phyloP scores from a whole-genome alignment of 1,140 invertebrate species.

The Drosophila rufa region DNA sequence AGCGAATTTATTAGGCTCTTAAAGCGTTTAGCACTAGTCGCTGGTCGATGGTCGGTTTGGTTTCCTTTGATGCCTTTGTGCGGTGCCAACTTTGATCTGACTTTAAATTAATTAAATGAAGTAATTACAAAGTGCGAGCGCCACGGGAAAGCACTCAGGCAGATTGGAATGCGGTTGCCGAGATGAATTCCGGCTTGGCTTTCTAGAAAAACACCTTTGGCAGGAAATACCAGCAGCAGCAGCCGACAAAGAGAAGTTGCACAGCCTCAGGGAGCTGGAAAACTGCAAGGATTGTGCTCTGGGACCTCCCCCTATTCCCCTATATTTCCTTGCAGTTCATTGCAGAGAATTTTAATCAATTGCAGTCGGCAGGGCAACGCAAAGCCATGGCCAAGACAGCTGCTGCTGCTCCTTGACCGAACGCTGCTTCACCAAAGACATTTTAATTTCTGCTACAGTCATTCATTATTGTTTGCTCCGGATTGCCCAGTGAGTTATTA shows the following conservation, averaged over 20 bases:
- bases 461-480: constrained; percentile 56
- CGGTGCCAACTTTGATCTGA: constrained; percentile 34
- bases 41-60: constrained; percentile 4
- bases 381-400: constrained; percentile 15
- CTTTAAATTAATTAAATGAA: constrained; percentile 61
- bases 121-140: constrained; percentile 50
- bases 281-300: constrained; percentile 21
- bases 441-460: constrained; percentile 61
- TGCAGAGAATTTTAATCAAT: constrained; percentile 62
- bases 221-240: constrained; percentile 17
- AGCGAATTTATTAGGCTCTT: constrained; percentile 61
- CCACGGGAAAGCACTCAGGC: constrained; percentile 37
- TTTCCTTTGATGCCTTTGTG: constrained; percentile 38
- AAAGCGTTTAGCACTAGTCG: constrained; percentile 49
- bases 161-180: constrained; percentile 55
- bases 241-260: constrained; percentile 26
- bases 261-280: constrained; percentile 34
- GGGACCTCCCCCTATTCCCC: not conserved
- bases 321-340: constrained; percentile 41
- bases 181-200: constrained; percentile 31
- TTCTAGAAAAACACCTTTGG: constrained; percentile 46
- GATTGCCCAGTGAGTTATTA: constrained; percentile 72
- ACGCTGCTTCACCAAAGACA: constrained; percentile 21
- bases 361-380: constrained; percentile 33
- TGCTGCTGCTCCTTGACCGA: constrained; percentile 15